Conservation (phyloP, 1,140 invertebrate genomes). For the Drosophila equinoxialis region DNA sequence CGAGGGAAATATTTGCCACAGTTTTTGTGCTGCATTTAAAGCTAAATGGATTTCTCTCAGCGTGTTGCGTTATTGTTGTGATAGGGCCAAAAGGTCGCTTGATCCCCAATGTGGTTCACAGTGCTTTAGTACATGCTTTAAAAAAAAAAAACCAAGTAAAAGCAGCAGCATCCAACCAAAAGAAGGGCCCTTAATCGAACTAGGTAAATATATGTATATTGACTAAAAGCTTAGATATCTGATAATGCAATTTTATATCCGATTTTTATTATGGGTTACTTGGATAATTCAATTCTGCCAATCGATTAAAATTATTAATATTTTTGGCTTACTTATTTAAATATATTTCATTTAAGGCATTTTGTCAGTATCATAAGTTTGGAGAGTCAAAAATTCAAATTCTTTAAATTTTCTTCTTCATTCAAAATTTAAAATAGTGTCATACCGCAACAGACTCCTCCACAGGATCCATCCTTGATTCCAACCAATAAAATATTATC, state of each 20-base stretch:
- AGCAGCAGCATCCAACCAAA: neutral
- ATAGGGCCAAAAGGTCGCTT: slow-evolving; percentile 4
- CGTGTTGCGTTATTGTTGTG: neutral
- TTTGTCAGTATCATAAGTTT: too few species aligned
- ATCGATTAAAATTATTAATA: too few species aligned
- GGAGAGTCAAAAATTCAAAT: too few species aligned
- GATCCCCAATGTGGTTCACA: neutral
- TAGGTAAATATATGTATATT: neutral
- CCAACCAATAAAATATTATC: too few species aligned
- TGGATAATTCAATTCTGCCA: too few species aligned
- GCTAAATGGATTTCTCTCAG: neutral
- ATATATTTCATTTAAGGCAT: too few species aligned
- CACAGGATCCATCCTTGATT: too few species aligned
- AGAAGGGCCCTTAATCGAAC: neutral
- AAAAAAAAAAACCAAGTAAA: neutral
- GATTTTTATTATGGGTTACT: neutral
- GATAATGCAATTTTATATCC: neutral
- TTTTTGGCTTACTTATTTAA: too few species aligned
- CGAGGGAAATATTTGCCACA: slow-evolving; percentile 11
- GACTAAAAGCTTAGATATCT: neutral
- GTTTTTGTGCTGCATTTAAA: slow-evolving; percentile 15
- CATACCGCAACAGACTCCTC: too few species aligned
- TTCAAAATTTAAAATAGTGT: too few species aligned
- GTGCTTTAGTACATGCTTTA: neutral
- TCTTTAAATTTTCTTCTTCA: too few species aligned